Evolutionary conservation across 2,888 invertebrate species (phyloP), one percentile per base, ranked within the genome.

Genomic region (Hirtodrosophila histrioides): DNA sequence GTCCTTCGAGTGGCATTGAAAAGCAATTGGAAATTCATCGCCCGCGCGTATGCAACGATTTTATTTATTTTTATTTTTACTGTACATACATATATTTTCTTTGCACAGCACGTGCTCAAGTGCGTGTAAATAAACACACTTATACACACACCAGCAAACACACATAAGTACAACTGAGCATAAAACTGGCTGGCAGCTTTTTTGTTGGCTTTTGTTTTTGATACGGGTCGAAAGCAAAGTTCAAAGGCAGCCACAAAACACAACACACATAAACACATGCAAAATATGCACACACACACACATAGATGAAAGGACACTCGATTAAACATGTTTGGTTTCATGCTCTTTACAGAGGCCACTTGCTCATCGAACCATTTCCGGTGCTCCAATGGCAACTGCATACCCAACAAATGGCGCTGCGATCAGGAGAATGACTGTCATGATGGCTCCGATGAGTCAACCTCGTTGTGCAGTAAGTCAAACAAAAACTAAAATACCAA

Each of bases 371-470:
- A 95, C 64, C 95, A 97, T 91, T 97, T 97, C 92, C 93, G 94
- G 81, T 96, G 96, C 92, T 93, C 92, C 83, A 94, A 94, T 54
- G 94, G 94, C 58, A 93, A 94, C 78, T 96, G 95, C 88, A 95
- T 97, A 90, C 96, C 96, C 29, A 92, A 91, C 44, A 93, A 94
- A 90, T 97, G 97, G 97, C 95, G 95, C 77, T 97, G 97, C 90
- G 97, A 97, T 92, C 95, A 95, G 65, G 92, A 92, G 69, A 89
- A 87, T 12, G 97, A 97, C 92, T 97, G 97, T 89, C 92, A 94
- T 49, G 97, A 97, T 91, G 95, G 94, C 46, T 95, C 95, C 36
- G 97, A 97, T 90, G 97, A 97, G 92, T 94, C 95, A 88, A 93
- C 94, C 2, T 92, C 93, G 63, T 93, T 94, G 76, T 97, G 97